Conservation (phyloP, 2,113 vertebrate genomes). For the Martes martes region DNA sequence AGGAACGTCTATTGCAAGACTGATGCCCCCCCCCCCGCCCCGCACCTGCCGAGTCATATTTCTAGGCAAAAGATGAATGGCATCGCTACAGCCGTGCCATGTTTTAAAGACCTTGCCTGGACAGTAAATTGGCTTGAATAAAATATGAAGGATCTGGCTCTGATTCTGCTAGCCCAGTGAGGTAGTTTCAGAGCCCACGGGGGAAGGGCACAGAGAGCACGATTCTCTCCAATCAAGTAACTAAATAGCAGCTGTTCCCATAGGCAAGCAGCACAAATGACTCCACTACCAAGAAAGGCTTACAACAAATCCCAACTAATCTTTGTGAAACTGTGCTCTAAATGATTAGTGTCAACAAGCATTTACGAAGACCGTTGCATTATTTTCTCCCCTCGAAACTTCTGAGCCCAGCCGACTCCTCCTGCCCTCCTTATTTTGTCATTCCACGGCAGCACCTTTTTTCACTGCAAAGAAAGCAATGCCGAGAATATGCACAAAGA, state of each 20-base stretch:
- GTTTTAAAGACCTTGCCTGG: constrained; percentile 25
- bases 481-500: neutral
- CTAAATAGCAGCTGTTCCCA: constrained; percentile 69
- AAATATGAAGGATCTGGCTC: constrained; percentile 12
- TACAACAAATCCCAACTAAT: constrained; percentile 64
- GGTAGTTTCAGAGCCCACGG: neutral
- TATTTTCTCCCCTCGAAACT: constrained; percentile 47
- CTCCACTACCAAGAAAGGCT: constrained; percentile 47
- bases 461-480: neutral
- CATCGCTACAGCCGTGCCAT: neutral
- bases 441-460: neutral
- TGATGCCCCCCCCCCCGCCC: accelerated
- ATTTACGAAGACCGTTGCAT: constrained; percentile 59
- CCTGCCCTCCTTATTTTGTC: neutral
- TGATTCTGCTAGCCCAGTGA: neutral
- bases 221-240: constrained; percentile 51
- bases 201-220: constrained; percentile 13
- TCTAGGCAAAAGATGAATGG: neutral
- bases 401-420: constrained; percentile 5
- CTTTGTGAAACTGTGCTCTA: constrained; percentile 52
- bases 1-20: neutral
- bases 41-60: neutral
- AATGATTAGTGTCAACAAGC: constrained; percentile 60
- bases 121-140: constrained; percentile 43
- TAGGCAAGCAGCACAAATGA: constrained; percentile 55